A percentile compares a stretch with the other conserved stretches of the same genome.
phyloP scores from a whole-genome alignment of 1,140 invertebrate species.

The Drosophila subpulchrella region DNA sequence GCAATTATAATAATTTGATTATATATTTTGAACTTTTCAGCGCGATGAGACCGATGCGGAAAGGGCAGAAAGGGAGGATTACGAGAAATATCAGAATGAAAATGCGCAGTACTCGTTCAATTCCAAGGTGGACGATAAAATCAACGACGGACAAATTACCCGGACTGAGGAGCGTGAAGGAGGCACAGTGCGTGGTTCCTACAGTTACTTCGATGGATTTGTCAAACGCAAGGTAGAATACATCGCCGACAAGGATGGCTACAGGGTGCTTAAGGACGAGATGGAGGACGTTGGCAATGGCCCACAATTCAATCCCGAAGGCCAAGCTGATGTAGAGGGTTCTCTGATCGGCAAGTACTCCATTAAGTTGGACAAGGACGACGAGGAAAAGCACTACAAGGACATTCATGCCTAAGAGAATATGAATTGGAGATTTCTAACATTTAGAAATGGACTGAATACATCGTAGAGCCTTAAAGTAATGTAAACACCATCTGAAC shows the following conservation, averaged over 20 bases:
- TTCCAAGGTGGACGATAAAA: conserved; percentile 85
- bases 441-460: conserved; percentile 83
- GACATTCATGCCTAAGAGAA: conserved; percentile 43
- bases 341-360: conserved; percentile 82
- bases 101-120: conserved; percentile 85
- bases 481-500: conserved; percentile 40
- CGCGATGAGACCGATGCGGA: conserved; percentile 32
- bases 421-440: conserved; percentile 63
- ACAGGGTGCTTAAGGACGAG: conserved; percentile 85
- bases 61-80: conserved; percentile 27
- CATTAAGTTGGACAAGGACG: conserved; percentile 70
- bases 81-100: conserved; percentile 66
- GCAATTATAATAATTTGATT: neutral
- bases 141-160: conserved; percentile 85
- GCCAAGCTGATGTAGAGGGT: conserved; percentile 85
- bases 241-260: conserved; percentile 87
- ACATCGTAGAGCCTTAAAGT: conserved; percentile 59
- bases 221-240: conserved; percentile 86
- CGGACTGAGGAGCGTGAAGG: conserved; percentile 85
- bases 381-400: conserved; percentile 71
- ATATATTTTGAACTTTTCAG: conserved; percentile 9
- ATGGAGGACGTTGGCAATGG: conserved; percentile 85
- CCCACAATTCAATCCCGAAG: conserved; percentile 84
- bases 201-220: conserved; percentile 87
- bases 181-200: conserved; percentile 85